Conservation (phyloP, 2,797 vertebrate genomes). For the Tangara arthus region DNA sequence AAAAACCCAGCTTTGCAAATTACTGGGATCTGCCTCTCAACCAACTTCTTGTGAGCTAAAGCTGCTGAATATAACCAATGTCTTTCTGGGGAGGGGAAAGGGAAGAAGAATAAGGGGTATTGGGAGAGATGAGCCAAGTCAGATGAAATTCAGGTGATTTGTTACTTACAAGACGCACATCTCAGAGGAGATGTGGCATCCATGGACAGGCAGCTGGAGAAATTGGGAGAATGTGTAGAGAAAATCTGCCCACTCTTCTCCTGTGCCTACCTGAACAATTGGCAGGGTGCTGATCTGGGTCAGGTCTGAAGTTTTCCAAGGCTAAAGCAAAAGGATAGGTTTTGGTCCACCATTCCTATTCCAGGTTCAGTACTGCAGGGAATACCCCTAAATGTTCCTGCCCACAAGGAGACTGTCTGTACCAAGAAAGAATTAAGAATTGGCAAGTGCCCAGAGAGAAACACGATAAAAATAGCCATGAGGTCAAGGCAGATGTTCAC, state of each 20-base stretch:
- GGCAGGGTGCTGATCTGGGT: background rate
- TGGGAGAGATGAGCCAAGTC: background rate
- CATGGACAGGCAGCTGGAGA: background rate
- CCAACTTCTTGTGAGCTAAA: background rate
- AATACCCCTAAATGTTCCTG: background rate
- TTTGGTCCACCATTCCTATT: background rate
- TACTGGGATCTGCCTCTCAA: background rate
- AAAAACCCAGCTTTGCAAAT: background rate
- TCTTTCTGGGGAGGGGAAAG: background rate
- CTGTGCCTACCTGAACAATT: background rate
- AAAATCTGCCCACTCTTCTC: background rate
- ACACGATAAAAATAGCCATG: background rate
- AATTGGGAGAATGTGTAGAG: background rate
- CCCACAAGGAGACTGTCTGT: background rate
- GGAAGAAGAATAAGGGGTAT: background rate
- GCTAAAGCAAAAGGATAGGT: background rate
- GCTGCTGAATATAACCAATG: background rate
- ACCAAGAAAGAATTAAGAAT: background rate
- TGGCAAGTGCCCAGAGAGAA: background rate
- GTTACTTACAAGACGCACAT: background rate
- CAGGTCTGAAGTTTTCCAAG: background rate
- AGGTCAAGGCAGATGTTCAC: background rate
- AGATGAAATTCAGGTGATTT: background rate
- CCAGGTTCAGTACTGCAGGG: background rate
- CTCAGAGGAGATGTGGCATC: background rate